These are phyloP conservation scores for Ctenoplectra terminalis DNA, from an alignment of 1,140 invertebrate genomes.

Conservation along the genomic window DNA sequence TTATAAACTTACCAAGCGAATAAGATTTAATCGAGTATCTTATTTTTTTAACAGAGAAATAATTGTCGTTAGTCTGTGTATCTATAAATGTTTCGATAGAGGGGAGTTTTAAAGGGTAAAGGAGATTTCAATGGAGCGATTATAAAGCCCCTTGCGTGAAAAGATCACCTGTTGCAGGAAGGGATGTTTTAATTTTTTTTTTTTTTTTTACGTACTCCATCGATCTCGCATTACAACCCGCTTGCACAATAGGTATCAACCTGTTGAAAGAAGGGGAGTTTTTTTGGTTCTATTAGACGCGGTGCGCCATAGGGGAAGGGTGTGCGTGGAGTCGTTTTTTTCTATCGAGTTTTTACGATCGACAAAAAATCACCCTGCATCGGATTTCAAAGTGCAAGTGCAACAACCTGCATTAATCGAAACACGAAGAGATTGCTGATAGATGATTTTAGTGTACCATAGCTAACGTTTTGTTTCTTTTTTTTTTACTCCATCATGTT, in stretches of 20 bases:
- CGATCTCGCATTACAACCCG: conserved; percentile 57
- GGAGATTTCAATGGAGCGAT: conserved; percentile 25
- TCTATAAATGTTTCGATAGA: not conserved
- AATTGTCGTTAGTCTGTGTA: too few relatives aligned
- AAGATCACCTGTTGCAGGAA: conserved; percentile 58
- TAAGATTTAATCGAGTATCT: too few relatives aligned
- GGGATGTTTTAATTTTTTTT: conserved; percentile 64
- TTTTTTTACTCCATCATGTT: not conserved
- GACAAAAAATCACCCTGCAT: conserved; percentile 57
- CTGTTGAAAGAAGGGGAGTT: conserved; percentile 71
- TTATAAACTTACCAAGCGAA: too few relatives aligned
- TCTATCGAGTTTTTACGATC: conserved; percentile 50
- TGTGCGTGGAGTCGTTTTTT: conserved; percentile 50
- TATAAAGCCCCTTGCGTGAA: conserved; percentile 45
- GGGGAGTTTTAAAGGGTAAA: conserved; percentile 13
- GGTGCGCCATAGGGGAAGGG: conserved; percentile 29
- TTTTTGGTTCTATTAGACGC: conserved; percentile 66
- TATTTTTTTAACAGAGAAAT: not conserved
- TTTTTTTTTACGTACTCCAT: conserved; percentile 48
- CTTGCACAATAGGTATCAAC: conserved; percentile 68
- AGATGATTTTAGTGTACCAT: not conserved
- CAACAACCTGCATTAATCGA: conserved; percentile 22
- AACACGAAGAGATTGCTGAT: too few relatives aligned
- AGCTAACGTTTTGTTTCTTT: not conserved
- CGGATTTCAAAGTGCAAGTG: conserved; percentile 45